These are phyloP conservation scores for Caenorhabditis elegans DNA, from an alignment of 1,140 invertebrate genomes.

Conservation along the genomic window DNA sequence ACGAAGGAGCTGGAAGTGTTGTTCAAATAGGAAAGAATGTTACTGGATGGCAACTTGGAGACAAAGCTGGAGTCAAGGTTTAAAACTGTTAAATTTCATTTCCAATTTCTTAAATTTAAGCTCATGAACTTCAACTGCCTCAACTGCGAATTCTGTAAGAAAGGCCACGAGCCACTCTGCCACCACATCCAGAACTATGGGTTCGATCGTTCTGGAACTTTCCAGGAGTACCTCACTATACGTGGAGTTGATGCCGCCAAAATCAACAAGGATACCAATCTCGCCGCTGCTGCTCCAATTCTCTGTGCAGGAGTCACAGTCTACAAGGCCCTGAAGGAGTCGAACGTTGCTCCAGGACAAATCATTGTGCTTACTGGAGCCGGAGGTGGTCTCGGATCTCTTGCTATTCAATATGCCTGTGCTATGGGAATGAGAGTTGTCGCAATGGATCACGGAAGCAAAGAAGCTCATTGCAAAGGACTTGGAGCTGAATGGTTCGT, in stretches of 20 bases:
- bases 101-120: conserved; percentile 19
- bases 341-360: conserved; percentile 43
- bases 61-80: conserved; percentile 49
- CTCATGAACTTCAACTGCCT: conserved; percentile 44
- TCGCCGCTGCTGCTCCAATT: conserved; percentile 44
- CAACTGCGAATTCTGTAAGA: conserved; percentile 43
- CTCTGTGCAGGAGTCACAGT: conserved; percentile 51
- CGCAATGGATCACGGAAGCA: conserved; percentile 41
- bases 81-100: neutral
- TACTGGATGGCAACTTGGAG: conserved; percentile 46
- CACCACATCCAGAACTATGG: conserved; percentile 34
- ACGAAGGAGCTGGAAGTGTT: conserved; percentile 50
- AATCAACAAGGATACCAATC: conserved; percentile 34
- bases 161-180: conserved; percentile 42
- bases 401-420: conserved; percentile 50
- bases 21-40: conserved; percentile 47
- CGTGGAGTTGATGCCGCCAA: conserved; percentile 36
- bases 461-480: conserved; percentile 43
- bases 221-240: conserved; percentile 48
- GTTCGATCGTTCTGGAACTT: conserved; percentile 46
- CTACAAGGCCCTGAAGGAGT: conserved; percentile 46
- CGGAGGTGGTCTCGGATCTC: conserved; percentile 48
- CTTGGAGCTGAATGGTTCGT: conserved; percentile 49
- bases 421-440: conserved; percentile 49
- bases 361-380: conserved; percentile 47